Percentiles rank a stretch among this genome's conserved stretches.
Conservation (phyloP, 2,888 invertebrate genomes). For the Spicauda simplicius region DNA sequence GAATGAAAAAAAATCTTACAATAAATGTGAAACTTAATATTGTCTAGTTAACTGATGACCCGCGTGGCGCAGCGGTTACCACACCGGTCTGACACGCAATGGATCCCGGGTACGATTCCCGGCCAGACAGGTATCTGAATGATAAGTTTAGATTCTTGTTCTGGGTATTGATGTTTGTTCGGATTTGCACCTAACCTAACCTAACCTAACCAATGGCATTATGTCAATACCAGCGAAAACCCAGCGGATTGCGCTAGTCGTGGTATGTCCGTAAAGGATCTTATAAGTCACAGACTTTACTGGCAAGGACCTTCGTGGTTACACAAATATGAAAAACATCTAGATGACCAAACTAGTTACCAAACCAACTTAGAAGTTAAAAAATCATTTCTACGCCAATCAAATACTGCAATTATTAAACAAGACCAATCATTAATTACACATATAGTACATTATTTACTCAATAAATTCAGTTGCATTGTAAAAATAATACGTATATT, state of each 20-base stretch:
- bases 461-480: slow-evolving; percentile 17
- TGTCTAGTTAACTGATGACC: too few species aligned
- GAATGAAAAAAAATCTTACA: too few species aligned
- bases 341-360: background rate
- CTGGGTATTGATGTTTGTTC: too few species aligned
- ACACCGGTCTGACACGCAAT: too few species aligned
- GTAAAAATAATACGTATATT: slow-evolving; percentile 13
- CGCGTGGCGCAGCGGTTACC: too few species aligned
- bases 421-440: background rate
- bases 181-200: too few species aligned
- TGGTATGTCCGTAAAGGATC: slow-evolving; percentile 31
- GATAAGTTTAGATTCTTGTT: too few species aligned
- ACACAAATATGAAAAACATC: background rate
- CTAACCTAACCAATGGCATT: slow-evolving; percentile 27
- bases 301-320: slow-evolving; percentile 12
- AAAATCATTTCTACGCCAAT: background rate
- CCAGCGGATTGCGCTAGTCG: slow-evolving; percentile 41
- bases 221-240: slow-evolving; percentile 40
- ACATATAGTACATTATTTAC: background rate
- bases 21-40: too few species aligned
- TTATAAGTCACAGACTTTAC: slow-evolving; percentile 18
- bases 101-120: too few species aligned
- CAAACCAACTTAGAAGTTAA: too few species aligned
- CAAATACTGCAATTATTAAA: background rate
- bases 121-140: too few species aligned